These are phyloP conservation scores for Kryptolebias ocellatus DNA, from an alignment of 2,797 vertebrate genomes.

Conservation along the genomic window DNA sequence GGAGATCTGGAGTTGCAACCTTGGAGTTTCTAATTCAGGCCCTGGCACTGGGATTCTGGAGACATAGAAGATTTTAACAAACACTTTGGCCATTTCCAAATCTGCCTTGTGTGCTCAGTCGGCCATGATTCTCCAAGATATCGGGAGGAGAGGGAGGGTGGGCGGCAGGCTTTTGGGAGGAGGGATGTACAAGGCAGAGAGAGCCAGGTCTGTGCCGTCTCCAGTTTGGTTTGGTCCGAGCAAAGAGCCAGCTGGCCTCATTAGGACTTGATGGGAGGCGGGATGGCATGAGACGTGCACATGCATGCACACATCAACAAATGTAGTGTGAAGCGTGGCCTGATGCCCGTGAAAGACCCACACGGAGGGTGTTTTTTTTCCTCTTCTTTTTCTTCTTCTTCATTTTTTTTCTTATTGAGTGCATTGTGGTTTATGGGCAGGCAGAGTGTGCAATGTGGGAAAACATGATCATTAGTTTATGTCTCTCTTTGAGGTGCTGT, in stretches of 20 bases:
- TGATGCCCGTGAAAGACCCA: constrained; percentile 80
- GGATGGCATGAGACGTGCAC: constrained; percentile 82
- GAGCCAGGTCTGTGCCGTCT: constrained; percentile 78
- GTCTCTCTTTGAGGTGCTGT: constrained; percentile 72
- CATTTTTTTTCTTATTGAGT: constrained; percentile 44
- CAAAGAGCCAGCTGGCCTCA: constrained; percentile 83
- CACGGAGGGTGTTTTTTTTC: constrained; percentile 61
- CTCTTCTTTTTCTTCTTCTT: neutral
- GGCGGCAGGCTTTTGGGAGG: constrained; percentile 67
- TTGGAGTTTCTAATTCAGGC: constrained; percentile 73
- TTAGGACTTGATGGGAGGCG: constrained; percentile 83
- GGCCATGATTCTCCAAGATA: constrained; percentile 79
- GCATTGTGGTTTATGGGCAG: constrained; percentile 62
- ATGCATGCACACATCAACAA: constrained; percentile 83
- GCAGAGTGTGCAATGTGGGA: constrained; percentile 60
- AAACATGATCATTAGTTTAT: constrained; percentile 77
- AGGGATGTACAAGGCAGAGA: constrained; percentile 71
- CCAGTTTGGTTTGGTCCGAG: constrained; percentile 82
- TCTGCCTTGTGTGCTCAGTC: constrained; percentile 76
- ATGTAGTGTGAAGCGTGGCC: constrained; percentile 83
- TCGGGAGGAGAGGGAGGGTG: constrained; percentile 72
- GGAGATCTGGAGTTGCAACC: constrained; percentile 66
- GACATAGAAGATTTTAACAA: constrained; percentile 77
- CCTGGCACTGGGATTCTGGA: constrained; percentile 70
- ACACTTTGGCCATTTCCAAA: constrained; percentile 79